These are phyloP conservation scores for Artibeus lituratus DNA, from an alignment of 2,797 vertebrate genomes.

Conservation along the genomic window DNA sequence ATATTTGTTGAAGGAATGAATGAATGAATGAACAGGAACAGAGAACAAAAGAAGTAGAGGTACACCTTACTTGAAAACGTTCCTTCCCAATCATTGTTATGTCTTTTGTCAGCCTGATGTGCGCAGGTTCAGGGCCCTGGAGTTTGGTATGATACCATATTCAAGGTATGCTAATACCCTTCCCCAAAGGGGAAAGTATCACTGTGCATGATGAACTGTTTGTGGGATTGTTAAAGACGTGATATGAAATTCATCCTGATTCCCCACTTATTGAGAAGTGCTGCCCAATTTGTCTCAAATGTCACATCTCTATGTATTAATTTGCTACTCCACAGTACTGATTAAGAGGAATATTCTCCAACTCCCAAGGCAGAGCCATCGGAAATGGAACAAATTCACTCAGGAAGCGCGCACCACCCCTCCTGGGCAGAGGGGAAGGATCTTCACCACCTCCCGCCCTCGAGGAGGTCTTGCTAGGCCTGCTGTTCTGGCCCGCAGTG, in stretches of 20 bases:
- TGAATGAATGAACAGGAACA: background rate
- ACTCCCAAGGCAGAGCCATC: constrained; percentile 25
- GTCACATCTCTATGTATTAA: constrained; percentile 74
- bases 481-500: background rate
- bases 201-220: constrained; percentile 46
- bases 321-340: constrained; percentile 66
- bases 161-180: constrained; percentile 45
- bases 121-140: background rate
- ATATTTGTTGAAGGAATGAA: background rate
- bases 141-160: constrained; percentile 6
- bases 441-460: background rate
- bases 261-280: constrained; percentile 68
- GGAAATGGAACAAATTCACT: background rate
- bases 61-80: background rate
- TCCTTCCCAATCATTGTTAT: no score
- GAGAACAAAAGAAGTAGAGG: background rate
- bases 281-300: constrained; percentile 76
- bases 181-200: background rate
- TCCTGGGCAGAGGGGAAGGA: constrained; percentile 26
- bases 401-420: background rate
- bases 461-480: background rate
- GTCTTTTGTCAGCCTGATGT: background rate
- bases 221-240: constrained; percentile 67
- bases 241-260: constrained; percentile 66
- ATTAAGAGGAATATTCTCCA: constrained; percentile 68